phyloP scores from a whole-genome alignment of 1,140 invertebrate species.

The Brachionus asplanchnoidis region DNA sequence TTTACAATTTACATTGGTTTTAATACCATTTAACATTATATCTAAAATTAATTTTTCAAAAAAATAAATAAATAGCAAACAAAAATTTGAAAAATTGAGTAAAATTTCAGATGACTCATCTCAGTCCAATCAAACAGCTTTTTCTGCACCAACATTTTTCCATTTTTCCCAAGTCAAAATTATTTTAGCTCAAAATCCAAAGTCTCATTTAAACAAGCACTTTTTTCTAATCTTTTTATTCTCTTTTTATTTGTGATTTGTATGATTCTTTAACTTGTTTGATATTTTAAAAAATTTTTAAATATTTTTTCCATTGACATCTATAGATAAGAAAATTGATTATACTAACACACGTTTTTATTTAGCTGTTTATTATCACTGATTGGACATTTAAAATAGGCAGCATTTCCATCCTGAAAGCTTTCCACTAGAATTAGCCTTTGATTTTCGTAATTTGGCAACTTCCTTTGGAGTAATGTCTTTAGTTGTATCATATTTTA shows the following conservation, averaged over 20 bases:
- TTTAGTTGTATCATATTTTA: neutral
- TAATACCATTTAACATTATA: neutral
- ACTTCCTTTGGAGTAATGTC: slow-evolving; percentile 21
- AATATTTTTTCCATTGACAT: neutral
- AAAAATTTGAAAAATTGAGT: neutral
- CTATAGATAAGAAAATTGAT: neutral
- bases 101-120: neutral
- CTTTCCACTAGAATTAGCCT: neutral
- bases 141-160: neutral
- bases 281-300: neutral
- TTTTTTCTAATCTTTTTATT: neutral
- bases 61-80: neutral
- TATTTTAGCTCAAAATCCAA: neutral
- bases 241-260: neutral
- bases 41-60: neutral
- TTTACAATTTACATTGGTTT: neutral
- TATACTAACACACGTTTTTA: neutral
- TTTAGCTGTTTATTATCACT: neutral
- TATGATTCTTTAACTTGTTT: neutral
- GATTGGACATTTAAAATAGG: neutral
- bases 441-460: neutral
- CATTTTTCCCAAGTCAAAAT: neutral
- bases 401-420: slow-evolving; percentile 23
- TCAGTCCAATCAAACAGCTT: neutral
- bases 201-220: neutral